Evolutionary conservation across 2,888 invertebrate species (phyloP).

Genomic region (Scrobipalpa costella): DNA sequence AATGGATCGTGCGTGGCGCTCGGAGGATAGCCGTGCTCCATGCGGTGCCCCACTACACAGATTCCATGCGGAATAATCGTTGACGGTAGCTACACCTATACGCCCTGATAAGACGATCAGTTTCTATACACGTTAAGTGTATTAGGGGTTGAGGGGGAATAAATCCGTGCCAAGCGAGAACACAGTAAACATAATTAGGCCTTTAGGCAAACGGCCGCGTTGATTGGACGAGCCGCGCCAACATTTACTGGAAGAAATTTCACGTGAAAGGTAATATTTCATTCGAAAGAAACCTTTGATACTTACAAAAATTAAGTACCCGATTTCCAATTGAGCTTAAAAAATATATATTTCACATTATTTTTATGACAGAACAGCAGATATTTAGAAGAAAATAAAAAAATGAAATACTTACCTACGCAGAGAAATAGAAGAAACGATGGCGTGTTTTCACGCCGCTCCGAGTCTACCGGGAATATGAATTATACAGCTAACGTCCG

Average conservation of each 20-base stretch:
- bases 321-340: background rate
- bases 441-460: constrained; percentile 44
- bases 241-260: constrained; percentile 58
- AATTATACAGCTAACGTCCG: constrained; percentile 56
- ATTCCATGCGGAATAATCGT: constrained; percentile 40
- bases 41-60: constrained; percentile 35
- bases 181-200: constrained; percentile 70
- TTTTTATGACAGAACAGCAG: background rate
- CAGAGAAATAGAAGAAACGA: constrained; percentile 37
- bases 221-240: constrained; percentile 63
- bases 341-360: background rate
- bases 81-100: constrained; percentile 27
- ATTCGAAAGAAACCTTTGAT: constrained; percentile 54
- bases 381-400: constrained; percentile 10
- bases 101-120: constrained; percentile 44
- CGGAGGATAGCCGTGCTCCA: constrained; percentile 45
- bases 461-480: constrained; percentile 45
- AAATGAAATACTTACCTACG: constrained; percentile 11
- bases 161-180: constrained; percentile 49
- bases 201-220: constrained; percentile 50
- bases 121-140: constrained; percentile 49
- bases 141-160: constrained; percentile 49
- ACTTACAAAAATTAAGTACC: constrained; percentile 41
- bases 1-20: constrained; percentile 58
- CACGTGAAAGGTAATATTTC: constrained; percentile 63